A percentile compares a stretch with the other conserved stretches of the same genome.
Conservation (phyloP, 2,888 invertebrate species). For the Phengaris arion region DNA sequence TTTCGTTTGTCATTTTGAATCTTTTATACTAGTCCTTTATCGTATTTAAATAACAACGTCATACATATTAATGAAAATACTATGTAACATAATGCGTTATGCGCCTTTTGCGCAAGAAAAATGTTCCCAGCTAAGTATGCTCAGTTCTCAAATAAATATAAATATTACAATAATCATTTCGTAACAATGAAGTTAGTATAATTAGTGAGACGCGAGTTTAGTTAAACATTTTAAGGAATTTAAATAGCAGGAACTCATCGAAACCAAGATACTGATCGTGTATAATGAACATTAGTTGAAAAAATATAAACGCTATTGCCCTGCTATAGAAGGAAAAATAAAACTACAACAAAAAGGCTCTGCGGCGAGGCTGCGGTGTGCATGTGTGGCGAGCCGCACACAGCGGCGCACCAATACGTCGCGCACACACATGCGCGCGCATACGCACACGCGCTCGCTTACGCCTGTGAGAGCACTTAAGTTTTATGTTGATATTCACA, state of each 20-base stretch:
- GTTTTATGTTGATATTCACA: conserved; percentile 36
- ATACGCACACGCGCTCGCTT: conserved; percentile 30
- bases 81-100: background rate
- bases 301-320: conserved; percentile 52
- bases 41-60: background rate
- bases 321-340: conserved; percentile 70
- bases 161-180: conserved; percentile 15
- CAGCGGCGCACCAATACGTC: conserved; percentile 55
- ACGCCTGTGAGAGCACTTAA: conserved; percentile 39
- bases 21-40: background rate
- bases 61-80: background rate
- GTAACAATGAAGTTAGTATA: conserved; percentile 20
- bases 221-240: conserved; percentile 8
- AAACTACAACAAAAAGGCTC: conserved; percentile 73
- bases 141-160: conserved; percentile 22
- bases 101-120: conserved; percentile 10
- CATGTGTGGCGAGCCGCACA: conserved; percentile 60
- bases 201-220: conserved; percentile 9
- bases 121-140: conserved; percentile 11
- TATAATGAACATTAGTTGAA: conserved; percentile 28
- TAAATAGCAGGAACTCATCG: conserved; percentile 10
- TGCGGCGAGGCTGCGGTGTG: conserved; percentile 58
- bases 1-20: background rate
- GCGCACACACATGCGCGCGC: conserved; percentile 59
- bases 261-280: conserved; percentile 3